Evolutionary conservation across 2,888 invertebrate genomes (phyloP), one percentile per base, ranked within the genome.

Genomic region (Teinopalpus imperialis): DNA sequence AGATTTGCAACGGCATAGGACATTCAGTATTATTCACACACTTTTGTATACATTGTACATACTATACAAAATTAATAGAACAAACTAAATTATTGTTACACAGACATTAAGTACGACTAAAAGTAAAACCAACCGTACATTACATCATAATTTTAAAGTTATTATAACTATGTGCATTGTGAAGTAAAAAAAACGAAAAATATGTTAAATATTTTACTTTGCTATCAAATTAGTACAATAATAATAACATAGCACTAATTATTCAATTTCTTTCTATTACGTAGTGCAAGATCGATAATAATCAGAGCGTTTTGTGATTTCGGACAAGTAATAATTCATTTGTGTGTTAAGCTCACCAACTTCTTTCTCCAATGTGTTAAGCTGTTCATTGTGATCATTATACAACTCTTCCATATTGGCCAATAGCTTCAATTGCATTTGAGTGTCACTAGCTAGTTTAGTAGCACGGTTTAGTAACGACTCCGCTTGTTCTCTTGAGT

Each of bases 401-500:
- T 94, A 94, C 35, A 93, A 90, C 51, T 89, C 90, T 62, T 94
- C 93, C 91, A 94, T 91, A 71, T 93, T 82, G 63, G 92, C 90
- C 37, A 97, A 83, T 59, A 94, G 92, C 58, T 92, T 92, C 13
- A 94, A 83, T 71, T 95, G 95, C 47, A 90, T 91, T 62, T 92
- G 92, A 1, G 96, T 95, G 54, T 93, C 93, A 48, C 93, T 93
- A 1, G 96, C 96, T 12, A 98, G 89, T 62, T 93, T 93, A 24
- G 95, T 94, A 0, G 98, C 98, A 52, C 94, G 91, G 57, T 93
- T 93, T 43, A 95, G 88, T 42, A 98, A 81, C 27, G 90, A 85
- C 66, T 95, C 94, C 2, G 97, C 97, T 47, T 94, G 90, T 51
- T 93, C 92, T 59, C 96, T 93, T 1, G 96, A 94, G 50, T 91